phyloP scores from a whole-genome alignment of 1,140 invertebrate genomes.

The Drosophila ananassae region DNA sequence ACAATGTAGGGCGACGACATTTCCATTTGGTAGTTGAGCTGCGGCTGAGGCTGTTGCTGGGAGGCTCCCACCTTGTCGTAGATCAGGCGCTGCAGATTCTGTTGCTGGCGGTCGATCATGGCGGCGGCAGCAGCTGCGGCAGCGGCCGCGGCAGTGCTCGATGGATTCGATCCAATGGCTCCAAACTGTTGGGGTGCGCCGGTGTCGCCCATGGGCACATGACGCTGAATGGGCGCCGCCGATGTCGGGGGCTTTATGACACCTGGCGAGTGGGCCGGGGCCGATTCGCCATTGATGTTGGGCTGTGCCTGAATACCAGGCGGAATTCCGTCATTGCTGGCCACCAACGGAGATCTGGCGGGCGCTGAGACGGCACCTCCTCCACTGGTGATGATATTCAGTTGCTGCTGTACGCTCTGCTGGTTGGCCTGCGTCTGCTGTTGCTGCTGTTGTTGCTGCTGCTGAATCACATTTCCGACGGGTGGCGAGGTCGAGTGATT shows the following conservation, averaged over 20 bases:
- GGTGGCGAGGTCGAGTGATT: conserved; percentile 85
- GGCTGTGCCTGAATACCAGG: conserved; percentile 10
- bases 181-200: conserved; percentile 48
- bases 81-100: conserved; percentile 45
- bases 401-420: conserved; percentile 63
- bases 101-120: conserved; percentile 67
- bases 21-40: conserved; percentile 60
- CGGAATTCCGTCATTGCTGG: conserved; percentile 26
- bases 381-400: conserved; percentile 70
- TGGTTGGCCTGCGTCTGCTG: conserved; percentile 43
- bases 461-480: conserved; percentile 66
- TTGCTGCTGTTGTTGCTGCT: conserved; percentile 45
- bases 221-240: conserved; percentile 68
- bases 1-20: conserved; percentile 48
- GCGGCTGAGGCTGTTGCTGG: conserved; percentile 26
- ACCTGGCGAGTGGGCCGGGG: conserved; percentile 83
- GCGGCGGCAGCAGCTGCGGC: conserved; percentile 46
- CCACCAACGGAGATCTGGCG: conserved; percentile 62
- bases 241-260: conserved; percentile 73
- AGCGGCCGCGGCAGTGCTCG: conserved; percentile 13
- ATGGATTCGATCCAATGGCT: conserved; percentile 62
- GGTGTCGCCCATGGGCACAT: conserved; percentile 54
- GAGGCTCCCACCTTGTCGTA: conserved; percentile 51
- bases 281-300: conserved; percentile 46
- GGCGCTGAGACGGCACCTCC: conserved; percentile 46